These are phyloP conservation scores for Nasonovia ribisnigri DNA, from an alignment of 2,888 invertebrate species.

Conservation along the genomic window DNA sequence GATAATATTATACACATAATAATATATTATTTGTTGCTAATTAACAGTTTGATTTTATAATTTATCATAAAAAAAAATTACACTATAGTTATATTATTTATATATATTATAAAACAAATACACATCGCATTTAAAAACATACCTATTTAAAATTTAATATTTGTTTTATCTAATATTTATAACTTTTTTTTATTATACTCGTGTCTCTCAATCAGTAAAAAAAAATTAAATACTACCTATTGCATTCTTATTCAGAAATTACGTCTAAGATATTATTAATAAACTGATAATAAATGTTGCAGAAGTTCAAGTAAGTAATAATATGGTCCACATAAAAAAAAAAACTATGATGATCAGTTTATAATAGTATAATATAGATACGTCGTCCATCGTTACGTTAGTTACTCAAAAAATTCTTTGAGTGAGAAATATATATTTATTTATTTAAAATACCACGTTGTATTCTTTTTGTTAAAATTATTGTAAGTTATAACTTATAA, in stretches of 20 bases:
- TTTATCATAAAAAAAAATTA: slow-evolving; percentile 23
- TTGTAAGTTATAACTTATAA: no score
- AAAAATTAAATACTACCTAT: not conserved
- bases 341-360: not conserved
- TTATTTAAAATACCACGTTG: not conserved
- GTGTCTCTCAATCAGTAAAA: slow-evolving; percentile 9
- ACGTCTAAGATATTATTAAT: slow-evolving; percentile 33
- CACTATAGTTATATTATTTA: not conserved
- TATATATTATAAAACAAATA: not conserved
- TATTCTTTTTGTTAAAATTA: not conserved
- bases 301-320: not conserved
- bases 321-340: slow-evolving; percentile 1
- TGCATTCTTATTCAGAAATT: slow-evolving; percentile 15
- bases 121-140: slow-evolving; percentile 19
- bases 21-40: slow-evolving; percentile 24
- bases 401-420: not conserved
- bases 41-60: slow-evolving; percentile 33
- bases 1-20: not conserved
- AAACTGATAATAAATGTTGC: not conserved
- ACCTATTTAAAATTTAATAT: slow-evolving; percentile 40
- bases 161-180: slow-evolving; percentile 49
- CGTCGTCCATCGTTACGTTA: not conserved
- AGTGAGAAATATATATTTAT: not conserved
- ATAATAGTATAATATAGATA: not conserved
- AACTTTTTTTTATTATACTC: slow-evolving; percentile 22